phyloP scores from a whole-genome alignment of 2,888 invertebrate genomes.

The Hemaris fuciformis region DNA sequence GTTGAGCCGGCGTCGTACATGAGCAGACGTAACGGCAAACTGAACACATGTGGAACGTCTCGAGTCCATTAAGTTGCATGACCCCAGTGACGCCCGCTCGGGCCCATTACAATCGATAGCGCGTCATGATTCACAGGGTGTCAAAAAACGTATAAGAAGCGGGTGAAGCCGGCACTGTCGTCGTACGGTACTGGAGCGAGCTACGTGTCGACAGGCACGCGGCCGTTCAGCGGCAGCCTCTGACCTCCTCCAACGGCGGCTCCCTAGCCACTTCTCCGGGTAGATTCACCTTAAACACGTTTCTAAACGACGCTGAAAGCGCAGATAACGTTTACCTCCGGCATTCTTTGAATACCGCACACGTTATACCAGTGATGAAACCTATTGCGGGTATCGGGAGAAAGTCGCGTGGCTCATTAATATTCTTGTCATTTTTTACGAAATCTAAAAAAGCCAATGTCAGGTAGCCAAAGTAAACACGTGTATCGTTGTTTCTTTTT shows the following conservation, averaged over 20 bases:
- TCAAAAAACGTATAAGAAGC: conserved; percentile 11
- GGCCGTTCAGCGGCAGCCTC: conserved; percentile 12
- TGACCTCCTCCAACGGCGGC: neutral
- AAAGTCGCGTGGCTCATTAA: neutral
- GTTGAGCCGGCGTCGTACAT: neutral
- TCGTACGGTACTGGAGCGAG: conserved; percentile 13
- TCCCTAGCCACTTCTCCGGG: conserved; percentile 3
- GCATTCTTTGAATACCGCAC: conserved; percentile 6
- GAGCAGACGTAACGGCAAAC: conserved; percentile 1
- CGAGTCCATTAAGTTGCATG: conserved; percentile 17
- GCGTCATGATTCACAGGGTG: conserved; percentile 20
- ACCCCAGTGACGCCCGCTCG: conserved; percentile 11
- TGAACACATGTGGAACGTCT: neutral
- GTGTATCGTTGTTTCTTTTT: neutral
- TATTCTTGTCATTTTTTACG: neutral
- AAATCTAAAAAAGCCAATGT: neutral
- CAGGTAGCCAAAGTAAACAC: neutral
- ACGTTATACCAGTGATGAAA: neutral
- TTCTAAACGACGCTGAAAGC: conserved; percentile 13
- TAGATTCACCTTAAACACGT: conserved; percentile 16
- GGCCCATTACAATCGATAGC: conserved; percentile 15
- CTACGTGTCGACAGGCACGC: conserved; percentile 40
- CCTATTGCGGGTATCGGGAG: neutral
- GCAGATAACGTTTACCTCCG: neutral
- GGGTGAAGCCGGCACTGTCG: neutral